phyloP scores from a whole-genome alignment of 2,797 vertebrate genomes.

The Nothura maculosa region DNA sequence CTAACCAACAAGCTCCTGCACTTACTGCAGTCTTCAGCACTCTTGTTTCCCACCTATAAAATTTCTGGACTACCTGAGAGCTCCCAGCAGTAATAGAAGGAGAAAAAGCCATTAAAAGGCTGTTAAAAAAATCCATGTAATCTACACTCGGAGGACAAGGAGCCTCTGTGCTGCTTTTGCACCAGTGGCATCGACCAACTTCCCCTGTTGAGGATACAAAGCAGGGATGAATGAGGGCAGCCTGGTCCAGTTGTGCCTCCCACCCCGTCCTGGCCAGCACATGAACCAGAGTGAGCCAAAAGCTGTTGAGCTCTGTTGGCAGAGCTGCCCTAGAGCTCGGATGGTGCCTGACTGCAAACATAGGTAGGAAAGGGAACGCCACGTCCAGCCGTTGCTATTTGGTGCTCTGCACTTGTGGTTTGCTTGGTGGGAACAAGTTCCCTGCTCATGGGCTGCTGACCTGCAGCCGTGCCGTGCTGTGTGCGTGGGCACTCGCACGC shows the following conservation, averaged over 20 bases:
- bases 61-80: neutral
- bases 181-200: neutral
- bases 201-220: accelerated
- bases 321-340: neutral
- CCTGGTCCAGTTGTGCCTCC: neutral
- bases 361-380: neutral
- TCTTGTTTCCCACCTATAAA: neutral
- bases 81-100: neutral
- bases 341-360: neutral
- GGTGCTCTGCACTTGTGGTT: neutral
- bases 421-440: neutral
- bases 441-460: neutral
- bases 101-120: neutral
- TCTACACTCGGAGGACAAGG: neutral
- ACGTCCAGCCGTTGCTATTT: neutral
- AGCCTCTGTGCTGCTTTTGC: neutral
- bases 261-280: too few species aligned
- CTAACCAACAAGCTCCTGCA: neutral
- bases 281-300: neutral
- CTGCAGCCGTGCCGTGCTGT: neutral
- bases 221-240: accelerated
- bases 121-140: neutral
- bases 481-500: neutral
- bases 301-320: neutral
- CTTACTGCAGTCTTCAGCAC: neutral